A percentile compares a stretch with the other conserved stretches of the same genome.
Evolutionary conservation across 1,140 invertebrate genomes (phyloP).

Genomic region (Bombus difficillimus): DNA sequence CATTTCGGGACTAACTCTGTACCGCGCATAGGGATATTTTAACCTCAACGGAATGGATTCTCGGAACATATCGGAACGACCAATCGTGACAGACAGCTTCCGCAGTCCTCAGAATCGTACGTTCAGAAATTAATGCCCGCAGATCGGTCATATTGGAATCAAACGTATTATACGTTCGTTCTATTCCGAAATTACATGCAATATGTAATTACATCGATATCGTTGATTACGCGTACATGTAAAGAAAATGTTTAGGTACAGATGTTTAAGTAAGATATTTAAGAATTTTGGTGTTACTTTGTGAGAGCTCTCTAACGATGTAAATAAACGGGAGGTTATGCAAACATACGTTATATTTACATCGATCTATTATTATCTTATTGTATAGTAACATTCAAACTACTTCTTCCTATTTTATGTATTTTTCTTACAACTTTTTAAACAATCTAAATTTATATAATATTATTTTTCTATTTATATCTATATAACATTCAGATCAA

Average conservation of each 20-base stretch:
- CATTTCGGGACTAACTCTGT: conserved; percentile 33
- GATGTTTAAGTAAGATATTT: background rate
- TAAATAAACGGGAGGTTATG: background rate
- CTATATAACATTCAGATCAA: no score
- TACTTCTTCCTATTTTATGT: no score
- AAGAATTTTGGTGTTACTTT: no score
- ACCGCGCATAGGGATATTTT: conserved; percentile 36
- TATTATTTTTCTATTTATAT: no score
- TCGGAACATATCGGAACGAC: conserved; percentile 48
- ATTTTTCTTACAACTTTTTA: no score
- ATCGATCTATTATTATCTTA: no score
- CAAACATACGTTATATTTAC: background rate
- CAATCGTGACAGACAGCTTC: conserved; percentile 53
- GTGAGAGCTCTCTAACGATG: background rate
- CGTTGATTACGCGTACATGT: background rate
- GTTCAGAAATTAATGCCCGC: conserved; percentile 37
- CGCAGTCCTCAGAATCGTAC: conserved; percentile 38
- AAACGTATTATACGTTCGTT: background rate
- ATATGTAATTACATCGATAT: conserved; percentile 10
- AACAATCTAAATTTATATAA: no score
- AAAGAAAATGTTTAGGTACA: background rate
- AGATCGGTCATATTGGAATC: conserved; percentile 8
- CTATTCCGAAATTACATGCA: background rate
- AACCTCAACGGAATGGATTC: conserved; percentile 50
- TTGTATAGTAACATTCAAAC: no score